A percentile compares a stretch with the other conserved stretches of the same genome.
Evolutionary conservation across 1,140 invertebrate species (phyloP).

Genomic region (Brachionus angularis): DNA sequence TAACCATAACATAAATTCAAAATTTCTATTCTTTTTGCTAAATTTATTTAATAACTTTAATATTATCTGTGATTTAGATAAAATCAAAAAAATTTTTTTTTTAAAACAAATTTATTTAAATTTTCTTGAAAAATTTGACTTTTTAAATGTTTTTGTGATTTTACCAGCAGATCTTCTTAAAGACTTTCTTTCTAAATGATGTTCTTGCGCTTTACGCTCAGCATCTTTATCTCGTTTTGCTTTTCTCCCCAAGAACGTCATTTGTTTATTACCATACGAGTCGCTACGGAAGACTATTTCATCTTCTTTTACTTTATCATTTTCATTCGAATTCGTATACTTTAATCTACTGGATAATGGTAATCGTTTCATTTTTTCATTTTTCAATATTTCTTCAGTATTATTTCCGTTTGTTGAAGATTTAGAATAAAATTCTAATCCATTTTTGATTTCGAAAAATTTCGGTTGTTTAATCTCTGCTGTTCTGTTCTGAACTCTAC

Average conservation of each 20-base stretch:
- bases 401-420: conserved; percentile 11
- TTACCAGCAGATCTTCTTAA: conserved; percentile 66
- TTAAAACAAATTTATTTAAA: background rate
- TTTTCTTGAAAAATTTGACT: conserved; percentile 44
- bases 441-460: conserved; percentile 66
- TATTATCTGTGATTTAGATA: no score
- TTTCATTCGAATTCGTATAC: conserved; percentile 56
- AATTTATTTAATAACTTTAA: no score
- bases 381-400: conserved; percentile 42
- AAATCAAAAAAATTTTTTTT: conserved; percentile 3
- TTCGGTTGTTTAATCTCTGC: conserved; percentile 54
- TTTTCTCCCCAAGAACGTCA: conserved; percentile 20
- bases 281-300: conserved; percentile 44
- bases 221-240: conserved; percentile 14
- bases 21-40: no score
- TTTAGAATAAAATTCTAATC: conserved; percentile 61
- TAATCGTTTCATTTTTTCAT: conserved; percentile 20
- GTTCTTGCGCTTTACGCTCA: conserved; percentile 60
- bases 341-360: conserved; percentile 20
- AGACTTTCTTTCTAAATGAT: conserved; percentile 69
- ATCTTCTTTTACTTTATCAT: conserved; percentile 55
- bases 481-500: background rate
- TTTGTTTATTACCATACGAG: conserved; percentile 27
- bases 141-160: conserved; percentile 46
- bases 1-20: no score